Conservation (phyloP, 1,140 invertebrate genomes). For the Drosophila serrata region DNA sequence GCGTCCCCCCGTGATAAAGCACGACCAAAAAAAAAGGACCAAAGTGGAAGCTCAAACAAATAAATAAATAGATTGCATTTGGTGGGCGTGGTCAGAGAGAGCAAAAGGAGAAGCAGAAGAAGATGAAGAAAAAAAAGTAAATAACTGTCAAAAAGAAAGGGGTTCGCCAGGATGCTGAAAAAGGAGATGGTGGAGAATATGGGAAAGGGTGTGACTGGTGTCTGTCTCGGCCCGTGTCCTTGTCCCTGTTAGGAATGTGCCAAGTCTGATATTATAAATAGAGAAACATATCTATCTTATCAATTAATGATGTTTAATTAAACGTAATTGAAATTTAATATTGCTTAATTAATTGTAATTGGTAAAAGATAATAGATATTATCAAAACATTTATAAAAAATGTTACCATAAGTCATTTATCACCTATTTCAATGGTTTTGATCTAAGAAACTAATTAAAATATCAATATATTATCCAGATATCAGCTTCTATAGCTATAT, state of each 20-base stretch:
- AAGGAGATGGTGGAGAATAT: neutral
- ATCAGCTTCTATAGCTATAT: neutral
- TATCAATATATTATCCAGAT: neutral
- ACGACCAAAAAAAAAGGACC: constrained; percentile 9
- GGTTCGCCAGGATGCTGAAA: constrained; percentile 13
- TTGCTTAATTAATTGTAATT: too few relatives aligned
- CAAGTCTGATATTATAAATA: neutral
- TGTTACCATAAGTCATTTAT: too few relatives aligned
- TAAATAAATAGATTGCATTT: constrained; percentile 60
- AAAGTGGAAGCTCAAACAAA: constrained; percentile 23
- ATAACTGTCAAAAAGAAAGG: constrained; percentile 53
- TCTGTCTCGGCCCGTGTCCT: neutral
- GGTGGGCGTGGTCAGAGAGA: constrained; percentile 40
- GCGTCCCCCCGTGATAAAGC: constrained; percentile 37
- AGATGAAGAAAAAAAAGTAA: constrained; percentile 33
- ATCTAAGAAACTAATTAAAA: too few relatives aligned
- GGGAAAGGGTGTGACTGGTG: neutral
- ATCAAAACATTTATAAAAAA: too few relatives aligned
- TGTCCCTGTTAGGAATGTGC: neutral
- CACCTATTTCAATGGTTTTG: too few relatives aligned
- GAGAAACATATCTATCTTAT: too few relatives aligned
- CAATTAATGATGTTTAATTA: too few relatives aligned
- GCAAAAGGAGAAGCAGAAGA: neutral
- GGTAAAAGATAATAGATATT: too few relatives aligned
- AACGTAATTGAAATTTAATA: too few relatives aligned